Conservation (phyloP, 2,113 vertebrate species). For the Setophaga kirtlandii region DNA sequence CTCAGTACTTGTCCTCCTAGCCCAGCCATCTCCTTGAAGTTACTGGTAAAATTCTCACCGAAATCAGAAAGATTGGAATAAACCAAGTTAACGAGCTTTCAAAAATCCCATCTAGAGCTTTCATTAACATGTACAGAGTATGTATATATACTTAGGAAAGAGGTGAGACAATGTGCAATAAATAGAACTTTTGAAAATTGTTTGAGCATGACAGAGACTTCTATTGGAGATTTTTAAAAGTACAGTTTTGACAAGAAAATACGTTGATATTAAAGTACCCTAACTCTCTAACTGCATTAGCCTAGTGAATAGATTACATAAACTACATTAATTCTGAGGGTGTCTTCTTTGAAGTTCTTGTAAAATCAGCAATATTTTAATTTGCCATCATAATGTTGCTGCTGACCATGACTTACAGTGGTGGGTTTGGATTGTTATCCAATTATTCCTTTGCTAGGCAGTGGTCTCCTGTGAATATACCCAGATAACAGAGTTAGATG, state of each 20-base stretch:
- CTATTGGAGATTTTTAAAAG: not conserved
- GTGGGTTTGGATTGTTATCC: not conserved
- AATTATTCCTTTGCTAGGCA: not conserved
- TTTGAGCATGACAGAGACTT: not conserved
- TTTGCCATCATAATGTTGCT: not conserved
- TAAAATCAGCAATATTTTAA: constrained; percentile 19
- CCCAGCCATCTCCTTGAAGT: not conserved
- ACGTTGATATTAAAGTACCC: not conserved
- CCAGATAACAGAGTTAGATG: not conserved
- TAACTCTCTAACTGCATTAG: not conserved
- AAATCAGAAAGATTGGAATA: constrained; percentile 10
- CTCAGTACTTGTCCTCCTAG: not conserved
- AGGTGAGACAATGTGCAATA: not conserved
- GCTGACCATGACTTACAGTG: not conserved
- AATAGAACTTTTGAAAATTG: not conserved
- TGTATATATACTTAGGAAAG: not conserved
- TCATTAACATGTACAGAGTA: not conserved
- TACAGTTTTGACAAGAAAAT: not conserved
- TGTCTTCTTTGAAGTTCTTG: constrained; percentile 3
- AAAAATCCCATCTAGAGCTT: not conserved
- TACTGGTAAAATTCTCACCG: not conserved
- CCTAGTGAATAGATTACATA: not conserved
- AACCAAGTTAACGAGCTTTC: not conserved
- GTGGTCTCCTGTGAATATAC: not conserved
- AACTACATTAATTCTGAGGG: not conserved